Base-by-base conservation (phyloP, 2,113 vertebrate genomes). In the Delphinapterus leucas region DNA sequence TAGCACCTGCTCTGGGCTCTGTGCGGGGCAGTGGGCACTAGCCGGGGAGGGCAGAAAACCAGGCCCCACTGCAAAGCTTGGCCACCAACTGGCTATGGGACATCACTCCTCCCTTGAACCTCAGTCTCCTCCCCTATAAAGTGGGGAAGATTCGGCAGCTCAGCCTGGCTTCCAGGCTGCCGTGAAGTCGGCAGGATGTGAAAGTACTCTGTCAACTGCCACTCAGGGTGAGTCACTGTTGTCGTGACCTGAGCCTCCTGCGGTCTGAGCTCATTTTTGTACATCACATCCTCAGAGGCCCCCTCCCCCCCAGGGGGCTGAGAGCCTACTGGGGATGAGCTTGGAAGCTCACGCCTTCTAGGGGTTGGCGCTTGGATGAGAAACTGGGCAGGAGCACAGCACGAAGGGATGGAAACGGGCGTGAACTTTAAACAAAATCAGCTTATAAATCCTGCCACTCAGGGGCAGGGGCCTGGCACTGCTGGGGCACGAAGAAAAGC, bases 381-480 rank as follows among this genome's bases (percentile, higher is more conserved):
- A 77, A 84, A 76, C 12, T 18, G 11, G 70, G 82, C 26, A 87
- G 80, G 25, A 63, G 17, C 73, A 36, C 28, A 36, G 67, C 47
- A 36, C 31, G 13, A 33, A 85, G 33, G 36, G 76, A 36, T 38
- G 44, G 70, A 38, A 58, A 83, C 23, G 61, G n/a, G 47, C 23
- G 26, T 31, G 58, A 60, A 79, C 63, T 96, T 95, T 63, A 95
- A 70, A 77, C 33, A 95, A 74, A 96, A 73, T 41, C 36, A 23
- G 73, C 31, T 41, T 21, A 31, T 38, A 47, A 90, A 15, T 80
- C 77, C 90, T 67, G 86, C 65, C n/a, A 17, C 41, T 26, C 8
- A 47, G 71, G 60, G 86, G 81, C 92, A 81, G 31, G 18, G 65
- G 44, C 63, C 82, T 79, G 86, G 80, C 60, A 23, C 33, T 81